A percentile compares a stretch with the other conserved stretches of the same genome.
phyloP scores from a whole-genome alignment of 2,888 invertebrate species.

The Argyresthia goedartella region DNA sequence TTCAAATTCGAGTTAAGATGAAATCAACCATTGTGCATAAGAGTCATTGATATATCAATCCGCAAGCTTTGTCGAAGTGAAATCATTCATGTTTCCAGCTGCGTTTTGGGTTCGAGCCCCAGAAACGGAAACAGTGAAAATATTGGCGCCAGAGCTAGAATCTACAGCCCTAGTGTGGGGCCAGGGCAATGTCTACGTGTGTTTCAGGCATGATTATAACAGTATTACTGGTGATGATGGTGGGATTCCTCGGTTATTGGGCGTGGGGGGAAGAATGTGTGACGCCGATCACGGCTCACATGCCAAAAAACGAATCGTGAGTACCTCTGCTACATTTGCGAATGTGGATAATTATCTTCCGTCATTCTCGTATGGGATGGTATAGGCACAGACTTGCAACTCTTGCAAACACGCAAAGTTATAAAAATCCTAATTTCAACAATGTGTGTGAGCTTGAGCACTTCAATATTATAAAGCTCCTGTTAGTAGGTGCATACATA shows the following conservation, averaged over 20 bases:
- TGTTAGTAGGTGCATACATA: too few species aligned
- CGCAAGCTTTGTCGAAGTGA: too few species aligned
- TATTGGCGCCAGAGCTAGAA: too few species aligned
- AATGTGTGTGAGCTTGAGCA: neutral
- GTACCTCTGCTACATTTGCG: slow-evolving; percentile 11
- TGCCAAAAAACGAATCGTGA: slow-evolving; percentile 29
- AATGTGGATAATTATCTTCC: neutral
- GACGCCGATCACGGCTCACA: slow-evolving; percentile 39
- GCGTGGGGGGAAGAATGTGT: slow-evolving; percentile 39
- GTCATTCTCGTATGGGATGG: neutral
- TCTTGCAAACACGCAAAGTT: neutral
- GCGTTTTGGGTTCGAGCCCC: too few species aligned
- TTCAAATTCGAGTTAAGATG: too few species aligned
- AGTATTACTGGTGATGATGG: slow-evolving; percentile 18
- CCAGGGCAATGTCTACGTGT: neutral
- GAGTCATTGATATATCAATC: too few species aligned
- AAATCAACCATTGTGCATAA: too few species aligned
- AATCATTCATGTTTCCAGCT: too few species aligned
- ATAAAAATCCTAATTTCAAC: neutral
- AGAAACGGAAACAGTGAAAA: too few species aligned
- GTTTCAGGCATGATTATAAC: slow-evolving; percentile 37
- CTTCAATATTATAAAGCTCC: neutral
- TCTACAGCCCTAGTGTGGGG: too few species aligned
- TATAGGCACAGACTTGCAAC: neutral
- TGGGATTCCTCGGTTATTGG: slow-evolving; percentile 50